Conservation (phyloP, 2,888 invertebrate genomes). For the Argyra leucocephala region DNA sequence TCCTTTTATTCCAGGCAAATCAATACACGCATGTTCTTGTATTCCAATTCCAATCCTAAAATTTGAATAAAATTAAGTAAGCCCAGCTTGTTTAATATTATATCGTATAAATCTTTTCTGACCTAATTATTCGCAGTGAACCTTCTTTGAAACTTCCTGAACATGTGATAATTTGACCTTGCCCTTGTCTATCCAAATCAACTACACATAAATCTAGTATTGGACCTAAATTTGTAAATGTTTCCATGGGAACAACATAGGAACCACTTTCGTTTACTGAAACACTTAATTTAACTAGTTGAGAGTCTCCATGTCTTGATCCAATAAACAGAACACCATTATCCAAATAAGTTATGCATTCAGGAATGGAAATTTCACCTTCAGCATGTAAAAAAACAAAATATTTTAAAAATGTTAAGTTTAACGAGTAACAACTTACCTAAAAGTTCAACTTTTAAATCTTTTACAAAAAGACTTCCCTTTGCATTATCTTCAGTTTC, state of each 20-base stretch:
- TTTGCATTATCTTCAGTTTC: slow-evolving; percentile 73
- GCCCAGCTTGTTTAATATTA: neutral
- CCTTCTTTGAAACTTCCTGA: slow-evolving; percentile 97
- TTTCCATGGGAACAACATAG: slow-evolving; percentile 90
- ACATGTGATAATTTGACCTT: slow-evolving; percentile 95
- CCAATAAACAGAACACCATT: slow-evolving; percentile 97
- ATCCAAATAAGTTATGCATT: slow-evolving; percentile 95
- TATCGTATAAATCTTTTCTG: slow-evolving; percentile 7
- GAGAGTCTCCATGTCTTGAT: slow-evolving; percentile 92
- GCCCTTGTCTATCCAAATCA: slow-evolving; percentile 91
- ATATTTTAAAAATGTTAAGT: too few relatives aligned
- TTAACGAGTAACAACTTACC: slow-evolving; percentile 48
- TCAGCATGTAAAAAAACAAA: slow-evolving; percentile 17
- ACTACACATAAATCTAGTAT: slow-evolving; percentile 97
- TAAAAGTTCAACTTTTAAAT: slow-evolving; percentile 84
- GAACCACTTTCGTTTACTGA: slow-evolving; percentile 75
- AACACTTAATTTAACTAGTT: slow-evolving; percentile 79
- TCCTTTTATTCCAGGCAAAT: slow-evolving; percentile 92
- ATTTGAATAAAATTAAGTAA: too few relatives aligned
- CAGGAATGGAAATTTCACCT: slow-evolving; percentile 88
- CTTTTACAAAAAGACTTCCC: slow-evolving; percentile 69
- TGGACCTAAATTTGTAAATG: slow-evolving; percentile 93
- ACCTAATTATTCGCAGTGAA: slow-evolving; percentile 78
- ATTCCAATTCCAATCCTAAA: slow-evolving; percentile 93
- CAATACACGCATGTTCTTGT: slow-evolving; percentile 94